Base-by-base conservation (phyloP, 2,888 invertebrate species). In the Lasioglossum villosulum region DNA sequence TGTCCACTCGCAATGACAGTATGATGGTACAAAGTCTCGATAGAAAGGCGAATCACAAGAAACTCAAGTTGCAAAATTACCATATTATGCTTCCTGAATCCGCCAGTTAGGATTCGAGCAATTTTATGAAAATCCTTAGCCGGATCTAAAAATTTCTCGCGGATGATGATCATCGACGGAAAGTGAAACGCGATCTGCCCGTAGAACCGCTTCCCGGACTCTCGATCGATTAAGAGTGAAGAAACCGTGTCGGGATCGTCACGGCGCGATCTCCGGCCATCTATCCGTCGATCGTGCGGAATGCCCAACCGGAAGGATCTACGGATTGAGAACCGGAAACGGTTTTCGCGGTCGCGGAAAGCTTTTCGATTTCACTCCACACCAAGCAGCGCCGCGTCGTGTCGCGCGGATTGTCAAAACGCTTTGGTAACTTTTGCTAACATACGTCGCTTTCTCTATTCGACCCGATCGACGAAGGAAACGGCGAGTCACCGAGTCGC, bases 311-410 rank as follows among this genome's bases (percentile, higher is more conserved):
- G 66, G 66, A 66, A 66, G 34, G 66, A 27, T 59, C 59, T 16
- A 16, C 30, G 59, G 30, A 66, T 66, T 19, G 66, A 34, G 19
- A 34, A 30, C 66, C 66, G 66, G 66, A 66, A 66, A 10, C 30
- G 5, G 27, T 59, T 34, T 30, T 19, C 34, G 66, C 66, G 45
- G 19, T 19, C 56, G 34, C 8, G 48, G 39, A 80, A 52, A 14
- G 16, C 63, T 84, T 84, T 86, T 63, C 63, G 86, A 87, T 89
- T 89, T 89, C 88, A 85, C 86, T 75, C 59, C 37, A 6, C 48
- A 16, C 19, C 48, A 16, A 19, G 48, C 19, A 5, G 48, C 10
- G 72, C 45, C 39, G 74, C 76, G 79, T 79, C 80, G 79, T 42
- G 42, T 42, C 42, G 14, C 77, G 68, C 37, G 27, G 63, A 88